Evolutionary conservation across 2,797 vertebrate genomes (phyloP), one percentile per base, ranked within the genome.

Genomic region (Smutsia temminckii): DNA sequence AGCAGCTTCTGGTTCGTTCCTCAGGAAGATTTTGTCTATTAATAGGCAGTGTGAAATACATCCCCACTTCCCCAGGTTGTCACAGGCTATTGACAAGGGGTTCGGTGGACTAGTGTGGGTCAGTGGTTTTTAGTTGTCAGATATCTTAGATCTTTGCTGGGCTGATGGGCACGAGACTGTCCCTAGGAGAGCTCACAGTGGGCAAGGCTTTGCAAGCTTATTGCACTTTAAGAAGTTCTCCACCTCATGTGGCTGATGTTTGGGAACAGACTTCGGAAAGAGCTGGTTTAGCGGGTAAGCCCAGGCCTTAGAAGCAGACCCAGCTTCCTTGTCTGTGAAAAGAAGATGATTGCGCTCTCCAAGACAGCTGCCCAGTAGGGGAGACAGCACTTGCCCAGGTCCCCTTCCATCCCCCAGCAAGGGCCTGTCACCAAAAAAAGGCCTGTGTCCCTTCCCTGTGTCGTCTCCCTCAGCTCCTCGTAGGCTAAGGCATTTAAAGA

Each of bases 81-180:
- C 8, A 1, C 0, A 1, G 78, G 55, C 66, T 9, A 5, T 17
- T 49, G 66, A 46, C 9, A 9, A 72, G 71, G 46, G 3, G 21
- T 4, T 88, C 8, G 20, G 25, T 5, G 32, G 83, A 55, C 16
- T 4, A 20, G 14, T 20, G 1, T 9, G 53, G 29, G 23, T 4
- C 20, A 11, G 63, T 25, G 7, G 5, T 37, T 87, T 27, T 40
- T 3, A 27, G 0, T 8, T 6, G 0, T 1, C 1, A 29, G 61
- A 25, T 14, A 23, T 40, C 10, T 34, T 4, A 4, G 66, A 17
- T 29, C 64, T 34, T 27, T 25, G 0, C 25, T 21, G 4, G 46
- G 74, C 46, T 37, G 4, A 1, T 20, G 46, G 20, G 13, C 7
- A 3, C 0, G 3, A 20, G n/a, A 57, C 14, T 12, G 7, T 27